Conservation (phyloP, 2,888 invertebrate species). For the Tetramorium bicarinatum region DNA sequence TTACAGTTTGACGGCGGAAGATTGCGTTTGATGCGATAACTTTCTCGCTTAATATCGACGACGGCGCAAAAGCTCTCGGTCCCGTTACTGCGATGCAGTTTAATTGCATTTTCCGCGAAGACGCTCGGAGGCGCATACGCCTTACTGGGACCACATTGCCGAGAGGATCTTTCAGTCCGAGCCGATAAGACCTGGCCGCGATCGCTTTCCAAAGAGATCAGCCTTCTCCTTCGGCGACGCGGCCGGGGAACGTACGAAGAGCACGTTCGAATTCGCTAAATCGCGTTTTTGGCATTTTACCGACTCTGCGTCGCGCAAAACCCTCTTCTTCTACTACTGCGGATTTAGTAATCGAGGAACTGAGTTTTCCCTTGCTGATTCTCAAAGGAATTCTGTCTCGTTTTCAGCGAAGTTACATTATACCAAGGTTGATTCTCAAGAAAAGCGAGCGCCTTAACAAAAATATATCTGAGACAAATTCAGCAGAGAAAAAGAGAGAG, state of each 20-base stretch:
- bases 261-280: constrained; percentile 52
- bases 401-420: constrained; percentile 16
- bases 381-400: constrained; percentile 13
- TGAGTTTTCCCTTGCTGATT: neutral
- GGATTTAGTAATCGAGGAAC: constrained; percentile 51
- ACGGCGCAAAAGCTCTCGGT: constrained; percentile 18
- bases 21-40: constrained; percentile 49
- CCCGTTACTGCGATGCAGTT: constrained; percentile 35
- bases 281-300: constrained; percentile 48
- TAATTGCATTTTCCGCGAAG: constrained; percentile 45
- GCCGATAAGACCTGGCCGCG: constrained; percentile 53
- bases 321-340: constrained; percentile 37
- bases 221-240: neutral
- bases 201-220: constrained; percentile 57
- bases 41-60: constrained; percentile 47
- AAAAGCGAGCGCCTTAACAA: neutral
- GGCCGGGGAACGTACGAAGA: neutral
- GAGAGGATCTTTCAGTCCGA: constrained; percentile 8
- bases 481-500: neutral
- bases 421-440: constrained; percentile 10
- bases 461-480: constrained; percentile 21
- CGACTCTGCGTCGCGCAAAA: constrained; percentile 19
- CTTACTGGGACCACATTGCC: neutral
- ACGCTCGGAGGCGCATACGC: constrained; percentile 20
- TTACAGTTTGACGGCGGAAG: constrained; percentile 32